These are phyloP conservation scores for Latrodectus geometricus DNA, from an alignment of 1,140 invertebrate genomes.

Conservation along the genomic window DNA sequence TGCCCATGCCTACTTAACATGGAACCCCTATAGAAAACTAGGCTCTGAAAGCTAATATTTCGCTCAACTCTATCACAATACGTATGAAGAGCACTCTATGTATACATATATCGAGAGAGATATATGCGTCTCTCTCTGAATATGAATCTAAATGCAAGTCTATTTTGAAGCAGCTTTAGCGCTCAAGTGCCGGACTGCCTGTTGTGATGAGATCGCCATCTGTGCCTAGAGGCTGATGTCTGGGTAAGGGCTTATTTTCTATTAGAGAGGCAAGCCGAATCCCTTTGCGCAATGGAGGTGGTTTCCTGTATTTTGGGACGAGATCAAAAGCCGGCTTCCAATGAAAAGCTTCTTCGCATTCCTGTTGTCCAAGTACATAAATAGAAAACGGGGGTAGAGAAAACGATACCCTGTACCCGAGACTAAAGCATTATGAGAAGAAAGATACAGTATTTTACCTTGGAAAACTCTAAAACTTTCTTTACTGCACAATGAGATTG, in stretches of 20 bases:
- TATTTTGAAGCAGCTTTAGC: constrained; percentile 52
- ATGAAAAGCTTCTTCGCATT: neutral
- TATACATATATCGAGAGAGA: constrained; percentile 35
- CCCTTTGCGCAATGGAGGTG: neutral
- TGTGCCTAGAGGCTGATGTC: constrained; percentile 35
- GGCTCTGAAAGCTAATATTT: constrained; percentile 60
- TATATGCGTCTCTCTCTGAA: constrained; percentile 33
- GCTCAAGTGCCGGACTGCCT: constrained; percentile 36
- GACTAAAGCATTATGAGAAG: too few relatives aligned
- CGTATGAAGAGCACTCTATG: constrained; percentile 53
- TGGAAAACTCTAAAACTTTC: too few relatives aligned
- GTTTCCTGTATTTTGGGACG: neutral
- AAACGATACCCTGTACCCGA: too few relatives aligned
- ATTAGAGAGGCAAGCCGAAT: neutral
- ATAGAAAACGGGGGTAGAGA: too few relatives aligned
- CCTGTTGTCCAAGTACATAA: neutral
- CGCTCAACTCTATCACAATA: constrained; percentile 59
- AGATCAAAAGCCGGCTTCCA: neutral
- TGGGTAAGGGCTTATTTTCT: neutral
- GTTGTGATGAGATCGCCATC: constrained; percentile 50
- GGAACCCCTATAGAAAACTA: constrained; percentile 52
- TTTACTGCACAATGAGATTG: too few relatives aligned
- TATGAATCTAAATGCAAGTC: constrained; percentile 45
- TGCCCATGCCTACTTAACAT: constrained; percentile 58
- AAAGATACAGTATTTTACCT: too few relatives aligned